Percentiles rank a stretch among this genome's conserved stretches.
Conservation (phyloP, 2,888 invertebrate genomes). For the Cosmorhoe ocellata region DNA sequence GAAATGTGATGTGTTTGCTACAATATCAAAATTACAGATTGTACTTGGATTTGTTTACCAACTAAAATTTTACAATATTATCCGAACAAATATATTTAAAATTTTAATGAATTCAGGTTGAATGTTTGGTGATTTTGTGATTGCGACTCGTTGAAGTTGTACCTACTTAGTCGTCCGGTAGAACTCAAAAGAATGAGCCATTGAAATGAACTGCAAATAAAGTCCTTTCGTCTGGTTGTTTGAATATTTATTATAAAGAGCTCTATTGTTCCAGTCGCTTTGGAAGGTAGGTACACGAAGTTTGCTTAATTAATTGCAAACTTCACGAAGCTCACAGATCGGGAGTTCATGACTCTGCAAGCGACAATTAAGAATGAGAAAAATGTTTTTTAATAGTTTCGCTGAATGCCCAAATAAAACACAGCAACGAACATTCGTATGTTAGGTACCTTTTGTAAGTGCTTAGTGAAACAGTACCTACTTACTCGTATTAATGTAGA, state of each 20-base stretch:
- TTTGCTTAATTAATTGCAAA: slow-evolving; percentile 59
- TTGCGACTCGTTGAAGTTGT: slow-evolving; percentile 22
- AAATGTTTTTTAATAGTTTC: slow-evolving; percentile 13
- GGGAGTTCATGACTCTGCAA: slow-evolving; percentile 40
- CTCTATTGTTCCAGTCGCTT: slow-evolving; percentile 53
- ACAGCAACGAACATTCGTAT: neutral
- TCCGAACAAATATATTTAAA: too few relatives aligned
- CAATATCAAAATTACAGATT: too few relatives aligned
- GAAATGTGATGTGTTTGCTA: too few relatives aligned
- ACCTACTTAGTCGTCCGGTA: slow-evolving; percentile 21
- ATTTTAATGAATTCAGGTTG: too few relatives aligned
- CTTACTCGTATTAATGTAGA: too few relatives aligned
- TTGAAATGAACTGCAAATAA: slow-evolving; percentile 47
- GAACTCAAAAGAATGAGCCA: slow-evolving; percentile 32
- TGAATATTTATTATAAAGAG: slow-evolving; percentile 58
- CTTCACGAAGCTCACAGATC: slow-evolving; percentile 47
- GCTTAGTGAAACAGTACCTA: too few relatives aligned
- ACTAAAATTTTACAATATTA: too few relatives aligned
- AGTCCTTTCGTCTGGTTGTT: slow-evolving; percentile 39
- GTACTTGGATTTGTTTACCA: too few relatives aligned
- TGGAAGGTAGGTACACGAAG: slow-evolving; percentile 49
- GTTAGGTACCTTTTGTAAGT: too few relatives aligned
- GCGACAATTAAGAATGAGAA: slow-evolving; percentile 38
- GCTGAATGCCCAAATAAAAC: slow-evolving; percentile 1
- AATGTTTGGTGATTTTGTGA: slow-evolving; percentile 11